A percentile compares a stretch with the other conserved stretches of the same genome.
These are phyloP conservation scores for Sinhomidia bicolor DNA, from an alignment of 2,888 invertebrate species.

Conservation along the genomic window DNA sequence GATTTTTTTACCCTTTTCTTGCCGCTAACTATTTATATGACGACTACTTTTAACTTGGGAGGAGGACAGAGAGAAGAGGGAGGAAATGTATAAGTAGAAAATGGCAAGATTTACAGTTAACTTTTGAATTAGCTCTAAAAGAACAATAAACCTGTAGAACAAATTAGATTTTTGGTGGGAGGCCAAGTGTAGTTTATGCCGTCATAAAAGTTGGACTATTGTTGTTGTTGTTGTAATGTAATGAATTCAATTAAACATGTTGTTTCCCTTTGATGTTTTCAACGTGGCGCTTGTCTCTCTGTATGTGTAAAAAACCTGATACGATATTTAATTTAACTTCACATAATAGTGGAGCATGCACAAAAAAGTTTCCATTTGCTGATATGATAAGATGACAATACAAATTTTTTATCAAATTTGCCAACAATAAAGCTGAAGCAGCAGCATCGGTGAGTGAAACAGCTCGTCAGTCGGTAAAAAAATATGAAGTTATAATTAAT, in stretches of 20 bases:
- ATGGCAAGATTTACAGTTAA: slow-evolving; percentile 63
- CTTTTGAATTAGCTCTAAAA: slow-evolving; percentile 57
- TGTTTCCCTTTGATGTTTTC: slow-evolving; percentile 32
- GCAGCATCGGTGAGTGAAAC: background rate
- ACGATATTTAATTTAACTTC: slow-evolving; percentile 35
- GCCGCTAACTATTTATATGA: background rate
- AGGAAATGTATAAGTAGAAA: too few relatives aligned
- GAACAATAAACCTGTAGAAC: slow-evolving; percentile 60
- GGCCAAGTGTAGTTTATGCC: slow-evolving; percentile 51
- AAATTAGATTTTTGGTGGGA: slow-evolving; percentile 66
- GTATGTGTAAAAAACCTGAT: background rate
- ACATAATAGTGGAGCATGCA: background rate
- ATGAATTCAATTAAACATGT: slow-evolving; percentile 70
- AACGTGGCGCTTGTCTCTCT: too few relatives aligned
- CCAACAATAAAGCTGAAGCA: too few relatives aligned
- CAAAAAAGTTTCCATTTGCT: background rate
- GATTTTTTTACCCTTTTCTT: slow-evolving; percentile 20
- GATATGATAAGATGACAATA: background rate
- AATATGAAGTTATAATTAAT: background rate
- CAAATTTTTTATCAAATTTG: background rate
- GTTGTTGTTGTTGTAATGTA: too few relatives aligned
- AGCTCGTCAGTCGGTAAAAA: slow-evolving; percentile 17
- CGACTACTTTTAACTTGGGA: background rate
- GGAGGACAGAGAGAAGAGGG: too few relatives aligned
- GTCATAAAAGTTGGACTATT: slow-evolving; percentile 55